These are phyloP conservation scores for Meganola albula DNA, from an alignment of 2,888 invertebrate species.

Conservation along the genomic window DNA sequence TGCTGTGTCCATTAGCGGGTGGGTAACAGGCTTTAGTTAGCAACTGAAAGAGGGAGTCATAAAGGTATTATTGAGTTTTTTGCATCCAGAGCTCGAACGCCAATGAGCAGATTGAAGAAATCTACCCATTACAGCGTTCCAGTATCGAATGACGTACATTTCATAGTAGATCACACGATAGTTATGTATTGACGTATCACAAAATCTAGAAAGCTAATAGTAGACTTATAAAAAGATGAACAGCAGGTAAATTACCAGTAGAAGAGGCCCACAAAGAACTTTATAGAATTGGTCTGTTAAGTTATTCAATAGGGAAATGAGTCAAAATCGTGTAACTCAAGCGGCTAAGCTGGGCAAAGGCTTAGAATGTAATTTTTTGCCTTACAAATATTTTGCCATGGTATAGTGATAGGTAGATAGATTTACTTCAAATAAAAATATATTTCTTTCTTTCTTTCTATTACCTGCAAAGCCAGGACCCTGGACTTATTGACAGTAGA, in stretches of 20 bases:
- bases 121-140: too few relatives aligned
- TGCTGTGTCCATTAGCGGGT: constrained; percentile 85
- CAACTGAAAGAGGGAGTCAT: constrained; percentile 83
- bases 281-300: too few relatives aligned
- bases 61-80: too few relatives aligned
- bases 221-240: not conserved
- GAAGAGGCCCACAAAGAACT: too few relatives aligned
- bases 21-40: constrained; percentile 89
- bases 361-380: not conserved
- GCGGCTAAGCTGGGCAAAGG: not conserved
- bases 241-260: too few relatives aligned
- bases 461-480: constrained; percentile 91
- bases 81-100: too few relatives aligned
- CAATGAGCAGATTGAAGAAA: too few relatives aligned
- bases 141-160: too few relatives aligned
- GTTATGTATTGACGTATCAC: not conserved
- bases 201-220: not conserved
- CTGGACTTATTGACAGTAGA: constrained; percentile 91
- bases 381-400: not conserved
- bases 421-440: not conserved
- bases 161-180: not conserved
- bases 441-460: too few relatives aligned
- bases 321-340: too few relatives aligned
- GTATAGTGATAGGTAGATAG: not conserved
- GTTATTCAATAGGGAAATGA: too few relatives aligned